Evolutionary conservation across 2,888 invertebrate species (phyloP), one percentile per base, ranked within the genome.

Genomic region (Ornithoptera priamus): DNA sequence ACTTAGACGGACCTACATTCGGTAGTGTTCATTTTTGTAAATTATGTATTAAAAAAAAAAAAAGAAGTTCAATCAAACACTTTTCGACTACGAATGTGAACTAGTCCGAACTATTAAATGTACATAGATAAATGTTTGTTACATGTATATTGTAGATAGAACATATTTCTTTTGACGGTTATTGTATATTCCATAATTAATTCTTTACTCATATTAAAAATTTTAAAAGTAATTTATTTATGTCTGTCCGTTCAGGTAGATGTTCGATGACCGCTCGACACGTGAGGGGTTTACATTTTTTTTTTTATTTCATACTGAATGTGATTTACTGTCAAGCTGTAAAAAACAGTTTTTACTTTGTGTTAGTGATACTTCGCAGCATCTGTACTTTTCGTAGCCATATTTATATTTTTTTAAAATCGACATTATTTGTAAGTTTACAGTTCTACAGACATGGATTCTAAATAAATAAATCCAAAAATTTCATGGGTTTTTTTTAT

Each of bases 61-160:
- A 78, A 79, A 46, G 5, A 46, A 53, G n/a, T 53, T 77, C 75
- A 78, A 76, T 80, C 80, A 79, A 79, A 77, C 80, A 78, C 81
- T 84, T 87, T 89, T 90, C 82, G 88, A 89, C 86, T 88, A 88
- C 82, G 80, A 89, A 86, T 81, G 85, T 85, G 85, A 90, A 91
- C 92, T 92, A 92, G 92, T 92, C 92, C 90, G 87, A 88, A 89
- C 84, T 88, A 86, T 82, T 89, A 88, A 89, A 85, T 92, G 92
- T 92, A 92, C 82, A 92, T 91, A 92, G 89, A 89, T 91, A 90
- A 88, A 90, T 90, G 89, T 92, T 92, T 91, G 92, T 92, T 92
- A 92, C 88, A 83, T 92, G 92, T 92, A 92, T 90, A 92, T 92
- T 92, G 88, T 92, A 92, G 92, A 92, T 92, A 92, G 92, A 90